phyloP scores from a whole-genome alignment of 2,888 invertebrate genomes.

The Diploptera punctata region DNA sequence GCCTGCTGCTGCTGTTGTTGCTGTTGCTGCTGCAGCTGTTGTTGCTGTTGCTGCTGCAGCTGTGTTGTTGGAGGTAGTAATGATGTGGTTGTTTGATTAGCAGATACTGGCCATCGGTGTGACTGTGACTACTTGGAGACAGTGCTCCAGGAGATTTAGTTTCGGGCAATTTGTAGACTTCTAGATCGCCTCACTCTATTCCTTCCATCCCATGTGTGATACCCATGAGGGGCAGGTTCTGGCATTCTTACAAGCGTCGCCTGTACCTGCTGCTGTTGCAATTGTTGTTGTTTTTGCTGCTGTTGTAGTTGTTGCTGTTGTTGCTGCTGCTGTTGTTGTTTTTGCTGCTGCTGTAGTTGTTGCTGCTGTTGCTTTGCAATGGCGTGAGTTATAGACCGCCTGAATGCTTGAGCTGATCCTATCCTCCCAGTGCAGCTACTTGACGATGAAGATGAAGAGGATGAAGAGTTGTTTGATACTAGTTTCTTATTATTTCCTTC shows the following conservation, averaged over 20 bases:
- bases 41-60: too few species aligned
- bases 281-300: too few species aligned
- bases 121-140: conserved; percentile 47
- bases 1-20: conserved; percentile 39
- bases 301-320: conserved; percentile 35
- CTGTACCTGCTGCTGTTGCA: conserved; percentile 26
- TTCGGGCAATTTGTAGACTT: conserved; percentile 69
- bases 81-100: conserved; percentile 47
- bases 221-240: conserved; percentile 20
- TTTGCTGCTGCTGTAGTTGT: conserved; percentile 35
- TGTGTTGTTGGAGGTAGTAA: conserved; percentile 32
- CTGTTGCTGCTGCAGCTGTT: too few species aligned
- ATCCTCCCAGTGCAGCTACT: conserved; percentile 30
- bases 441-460: conserved; percentile 50
- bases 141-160: conserved; percentile 58
- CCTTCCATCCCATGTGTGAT: conserved; percentile 44
- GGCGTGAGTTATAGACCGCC: not conserved
- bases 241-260: conserved; percentile 2
- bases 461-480: conserved; percentile 48
- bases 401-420: conserved; percentile 6
- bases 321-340: conserved; percentile 44
- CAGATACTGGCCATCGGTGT: conserved; percentile 44
- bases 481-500: conserved; percentile 50
- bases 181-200: conserved; percentile 60
- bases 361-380: conserved; percentile 21